These are phyloP conservation scores for Macquaria ambigua DNA, from an alignment of 2,113 vertebrate genomes.

Conservation along the genomic window DNA sequence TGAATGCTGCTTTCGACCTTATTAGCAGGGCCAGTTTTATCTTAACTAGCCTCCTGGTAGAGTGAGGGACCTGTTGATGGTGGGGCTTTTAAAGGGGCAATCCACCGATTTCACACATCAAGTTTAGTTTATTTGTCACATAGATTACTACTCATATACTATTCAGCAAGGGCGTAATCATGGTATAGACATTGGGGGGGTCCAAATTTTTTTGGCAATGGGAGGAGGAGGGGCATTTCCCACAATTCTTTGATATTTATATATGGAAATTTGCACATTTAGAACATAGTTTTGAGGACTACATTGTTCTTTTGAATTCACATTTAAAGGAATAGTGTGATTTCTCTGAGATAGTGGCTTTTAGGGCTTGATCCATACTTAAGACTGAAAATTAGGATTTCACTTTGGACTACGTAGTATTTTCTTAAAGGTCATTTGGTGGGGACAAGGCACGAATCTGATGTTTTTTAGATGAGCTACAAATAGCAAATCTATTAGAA, in stretches of 20 bases:
- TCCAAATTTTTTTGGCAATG: too few species aligned
- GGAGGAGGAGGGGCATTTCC: too few species aligned
- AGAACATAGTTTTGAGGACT: too few species aligned
- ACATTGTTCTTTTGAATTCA: too few species aligned
- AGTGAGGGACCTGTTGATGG: constrained; percentile 42
- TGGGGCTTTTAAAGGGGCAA: constrained; percentile 13
- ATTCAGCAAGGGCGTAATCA: too few species aligned
- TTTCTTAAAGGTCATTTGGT: not conserved
- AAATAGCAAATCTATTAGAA: not conserved
- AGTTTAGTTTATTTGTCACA: constrained; percentile 1
- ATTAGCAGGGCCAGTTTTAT: constrained; percentile 54
- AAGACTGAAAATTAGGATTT: not conserved
- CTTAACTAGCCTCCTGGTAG: constrained; percentile 24
- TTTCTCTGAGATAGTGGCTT: too few species aligned
- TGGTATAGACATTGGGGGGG: too few species aligned
- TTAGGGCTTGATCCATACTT: not conserved
- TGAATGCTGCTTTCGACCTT: constrained; percentile 62
- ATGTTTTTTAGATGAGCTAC: not conserved
- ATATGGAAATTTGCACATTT: too few species aligned
- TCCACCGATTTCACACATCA: not conserved
- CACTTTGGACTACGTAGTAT: not conserved
- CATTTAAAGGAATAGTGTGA: too few species aligned
- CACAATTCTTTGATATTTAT: too few species aligned
- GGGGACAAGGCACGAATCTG: not conserved
- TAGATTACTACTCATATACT: not conserved